Evolutionary conservation across 2,113 vertebrate species (phyloP).

Genomic region (Suncus etruscus): DNA sequence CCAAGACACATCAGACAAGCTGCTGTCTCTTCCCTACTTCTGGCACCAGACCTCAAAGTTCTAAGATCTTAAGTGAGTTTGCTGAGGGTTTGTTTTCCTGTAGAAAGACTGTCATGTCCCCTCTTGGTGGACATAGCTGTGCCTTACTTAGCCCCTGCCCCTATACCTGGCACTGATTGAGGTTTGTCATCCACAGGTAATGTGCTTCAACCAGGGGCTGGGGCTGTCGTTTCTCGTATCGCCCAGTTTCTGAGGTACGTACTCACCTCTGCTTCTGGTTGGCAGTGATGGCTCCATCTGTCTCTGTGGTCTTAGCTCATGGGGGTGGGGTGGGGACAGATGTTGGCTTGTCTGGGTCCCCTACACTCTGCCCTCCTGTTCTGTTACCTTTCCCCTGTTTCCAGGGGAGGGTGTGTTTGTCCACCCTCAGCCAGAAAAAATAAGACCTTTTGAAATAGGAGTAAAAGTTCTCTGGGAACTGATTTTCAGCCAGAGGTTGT

Average conservation of each 20-base stretch:
- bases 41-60: not conserved
- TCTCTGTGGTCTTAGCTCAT: not conserved
- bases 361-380: not conserved
- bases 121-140: not conserved
- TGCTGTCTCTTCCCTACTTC: not conserved
- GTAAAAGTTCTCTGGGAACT: not conserved
- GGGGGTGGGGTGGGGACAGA: not conserved
- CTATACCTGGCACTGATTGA: slow-evolving; percentile 13
- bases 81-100: not conserved
- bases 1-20: not conserved
- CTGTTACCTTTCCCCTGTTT: not conserved
- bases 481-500: not conserved
- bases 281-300: not conserved
- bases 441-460: not conserved
- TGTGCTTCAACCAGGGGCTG: slow-evolving; percentile 96
- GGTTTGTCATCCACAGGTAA: slow-evolving; percentile 89
- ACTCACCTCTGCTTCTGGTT: not conserved
- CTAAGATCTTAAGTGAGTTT: not conserved
- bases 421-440: not conserved
- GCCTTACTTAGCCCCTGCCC: not conserved
- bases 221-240: slow-evolving; percentile 90
- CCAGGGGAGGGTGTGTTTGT: not conserved
- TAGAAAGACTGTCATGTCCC: not conserved
- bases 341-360: not conserved
- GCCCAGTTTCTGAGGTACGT: slow-evolving; percentile 95